Percentiles rank a stretch among this genome's conserved stretches.
These are phyloP conservation scores for Tenebrio molitor DNA, from an alignment of 1,140 invertebrate species.

Conservation along the genomic window DNA sequence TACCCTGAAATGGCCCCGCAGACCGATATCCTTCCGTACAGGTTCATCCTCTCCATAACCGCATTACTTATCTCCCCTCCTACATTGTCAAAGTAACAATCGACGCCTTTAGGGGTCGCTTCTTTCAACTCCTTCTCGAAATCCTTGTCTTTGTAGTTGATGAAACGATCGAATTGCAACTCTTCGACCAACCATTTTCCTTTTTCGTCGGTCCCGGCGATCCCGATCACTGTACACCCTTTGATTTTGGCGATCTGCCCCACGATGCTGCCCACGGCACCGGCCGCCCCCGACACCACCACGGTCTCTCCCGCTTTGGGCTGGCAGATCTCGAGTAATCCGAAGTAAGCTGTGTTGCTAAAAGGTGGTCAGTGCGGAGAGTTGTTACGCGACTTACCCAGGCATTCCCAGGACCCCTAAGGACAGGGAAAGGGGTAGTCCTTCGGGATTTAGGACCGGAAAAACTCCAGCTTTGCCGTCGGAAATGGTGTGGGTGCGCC, in stretches of 20 bases:
- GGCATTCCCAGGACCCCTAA: slow-evolving; percentile 72
- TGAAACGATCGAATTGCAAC: slow-evolving; percentile 75
- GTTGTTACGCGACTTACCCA: slow-evolving; percentile 66
- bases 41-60: slow-evolving; percentile 75
- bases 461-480: slow-evolving; percentile 44
- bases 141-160: slow-evolving; percentile 78
- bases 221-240: slow-evolving; percentile 78
- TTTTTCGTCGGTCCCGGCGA: slow-evolving; percentile 78
- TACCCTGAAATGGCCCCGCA: slow-evolving; percentile 76
- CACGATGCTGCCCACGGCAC: slow-evolving; percentile 77
- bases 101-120: slow-evolving; percentile 75
- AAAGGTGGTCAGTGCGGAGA: not conserved
- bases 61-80: slow-evolving; percentile 74
- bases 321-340: slow-evolving; percentile 75
- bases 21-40: slow-evolving; percentile 72
- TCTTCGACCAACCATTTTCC: slow-evolving; percentile 73
- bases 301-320: slow-evolving; percentile 77
- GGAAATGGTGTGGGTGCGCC: slow-evolving; percentile 70
- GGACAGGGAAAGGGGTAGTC: slow-evolving; percentile 46
- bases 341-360: slow-evolving; percentile 80
- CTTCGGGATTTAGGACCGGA: slow-evolving; percentile 13
- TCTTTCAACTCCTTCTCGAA: slow-evolving; percentile 70
- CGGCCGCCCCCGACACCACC: slow-evolving; percentile 75
- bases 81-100: slow-evolving; percentile 82
- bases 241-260: slow-evolving; percentile 82